Evolutionary conservation across 2,113 vertebrate genomes (phyloP).

Genomic region (Chionis minor): DNA sequence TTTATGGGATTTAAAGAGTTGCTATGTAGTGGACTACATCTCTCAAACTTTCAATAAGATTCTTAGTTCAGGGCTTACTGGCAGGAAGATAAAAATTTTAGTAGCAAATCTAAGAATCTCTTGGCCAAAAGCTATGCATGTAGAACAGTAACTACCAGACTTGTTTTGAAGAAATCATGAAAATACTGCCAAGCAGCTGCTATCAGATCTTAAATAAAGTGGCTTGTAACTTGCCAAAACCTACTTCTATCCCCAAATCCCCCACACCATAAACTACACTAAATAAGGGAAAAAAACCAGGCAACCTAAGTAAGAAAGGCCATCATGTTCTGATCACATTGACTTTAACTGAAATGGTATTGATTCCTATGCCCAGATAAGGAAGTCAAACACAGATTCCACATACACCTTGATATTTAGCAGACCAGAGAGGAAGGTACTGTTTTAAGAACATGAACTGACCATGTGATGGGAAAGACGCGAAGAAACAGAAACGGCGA

Average conservation of each 20-base stretch:
- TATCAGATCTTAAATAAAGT: neutral
- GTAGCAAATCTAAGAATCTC: neutral
- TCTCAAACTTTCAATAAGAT: neutral
- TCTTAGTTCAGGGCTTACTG: neutral
- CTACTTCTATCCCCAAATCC: neutral
- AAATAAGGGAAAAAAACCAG: neutral
- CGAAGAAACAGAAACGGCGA: neutral
- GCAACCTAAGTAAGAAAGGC: neutral
- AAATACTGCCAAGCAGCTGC: neutral
- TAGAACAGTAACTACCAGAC: neutral
- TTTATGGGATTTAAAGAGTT: neutral
- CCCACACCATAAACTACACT: neutral
- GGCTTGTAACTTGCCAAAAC: neutral
- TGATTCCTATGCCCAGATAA: neutral
- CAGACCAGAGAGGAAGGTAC: neutral
- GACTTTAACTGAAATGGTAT: neutral
- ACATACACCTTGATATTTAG: neutral
- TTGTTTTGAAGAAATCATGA: neutral
- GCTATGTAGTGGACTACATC: neutral
- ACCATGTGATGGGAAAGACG: neutral
- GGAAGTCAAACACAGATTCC: neutral
- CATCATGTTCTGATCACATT: neutral
- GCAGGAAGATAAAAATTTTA: neutral
- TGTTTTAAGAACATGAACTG: neutral
- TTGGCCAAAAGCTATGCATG: neutral